phyloP scores from a whole-genome alignment of 2,888 invertebrate species.

The Hartigia nigra region DNA sequence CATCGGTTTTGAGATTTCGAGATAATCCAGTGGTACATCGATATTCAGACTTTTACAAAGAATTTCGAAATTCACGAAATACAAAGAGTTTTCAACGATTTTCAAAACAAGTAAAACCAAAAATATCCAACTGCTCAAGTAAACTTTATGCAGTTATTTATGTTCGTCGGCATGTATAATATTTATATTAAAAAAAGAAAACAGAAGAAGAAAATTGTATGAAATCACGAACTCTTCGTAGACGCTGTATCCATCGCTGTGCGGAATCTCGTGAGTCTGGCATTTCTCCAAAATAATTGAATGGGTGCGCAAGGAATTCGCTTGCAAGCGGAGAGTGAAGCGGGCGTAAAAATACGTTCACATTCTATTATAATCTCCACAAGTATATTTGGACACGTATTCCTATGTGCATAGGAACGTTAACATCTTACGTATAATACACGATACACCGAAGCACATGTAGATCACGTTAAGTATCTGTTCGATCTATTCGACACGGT shows the following conservation, averaged over 20 bases:
- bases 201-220: too few relatives aligned
- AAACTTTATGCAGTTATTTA: background rate
- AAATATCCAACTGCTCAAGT: background rate
- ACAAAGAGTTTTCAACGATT: background rate
- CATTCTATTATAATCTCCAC: conserved; percentile 31
- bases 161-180: background rate
- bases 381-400: conserved; percentile 39
- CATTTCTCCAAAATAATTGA: conserved; percentile 35
- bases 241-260: background rate
- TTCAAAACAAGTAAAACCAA: background rate
- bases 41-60: background rate
- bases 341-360: conserved; percentile 29
- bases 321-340: conserved; percentile 36
- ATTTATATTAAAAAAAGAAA: background rate
- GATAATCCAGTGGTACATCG: too few relatives aligned
- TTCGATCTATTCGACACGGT: background rate
- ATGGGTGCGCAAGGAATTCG: conserved; percentile 17
- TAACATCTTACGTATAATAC: background rate
- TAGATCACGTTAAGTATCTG: background rate
- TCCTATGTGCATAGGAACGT: conserved; percentile 12
- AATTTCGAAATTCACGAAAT: background rate
- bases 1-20: background rate
- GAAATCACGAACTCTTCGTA: background rate
- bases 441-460: background rate
- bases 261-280: conserved; percentile 24